A percentile compares a stretch with the other conserved stretches of the same genome.
phyloP scores from a whole-genome alignment of 2,888 invertebrate genomes.

The Anticlea derivata region DNA sequence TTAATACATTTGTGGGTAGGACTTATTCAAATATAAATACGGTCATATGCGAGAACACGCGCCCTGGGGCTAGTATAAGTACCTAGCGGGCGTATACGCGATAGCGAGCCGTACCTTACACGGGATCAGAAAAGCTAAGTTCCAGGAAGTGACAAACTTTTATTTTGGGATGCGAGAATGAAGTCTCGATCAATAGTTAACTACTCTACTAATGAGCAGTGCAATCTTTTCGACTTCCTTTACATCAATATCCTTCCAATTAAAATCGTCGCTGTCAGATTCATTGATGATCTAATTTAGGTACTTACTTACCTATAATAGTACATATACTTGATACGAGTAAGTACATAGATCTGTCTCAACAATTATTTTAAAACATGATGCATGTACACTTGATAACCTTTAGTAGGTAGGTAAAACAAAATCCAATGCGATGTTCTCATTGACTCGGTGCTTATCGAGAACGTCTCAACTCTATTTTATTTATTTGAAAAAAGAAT shows the following conservation, averaged over 20 bases:
- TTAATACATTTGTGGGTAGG: too few relatives aligned
- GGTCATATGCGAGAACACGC: too few relatives aligned
- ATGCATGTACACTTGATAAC: slow-evolving; percentile 48
- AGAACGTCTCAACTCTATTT: background rate
- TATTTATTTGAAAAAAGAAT: background rate
- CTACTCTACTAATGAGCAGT: background rate
- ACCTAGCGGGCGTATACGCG: too few relatives aligned
- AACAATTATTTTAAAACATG: slow-evolving; percentile 20
- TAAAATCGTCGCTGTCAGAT: slow-evolving; percentile 30
- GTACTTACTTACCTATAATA: too few relatives aligned
- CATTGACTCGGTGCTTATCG: slow-evolving; percentile 37
- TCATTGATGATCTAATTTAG: slow-evolving; percentile 47
- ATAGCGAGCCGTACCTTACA: too few relatives aligned
- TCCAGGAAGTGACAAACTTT: too few relatives aligned
- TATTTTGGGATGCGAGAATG: too few relatives aligned
- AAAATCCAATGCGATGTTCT: slow-evolving; percentile 32
- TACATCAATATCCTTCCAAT: background rate
- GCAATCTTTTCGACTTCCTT: background rate
- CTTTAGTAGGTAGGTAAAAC: slow-evolving; percentile 46
- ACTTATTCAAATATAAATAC: too few relatives aligned
- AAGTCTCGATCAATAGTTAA: too few relatives aligned
- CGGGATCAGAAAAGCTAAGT: too few relatives aligned
- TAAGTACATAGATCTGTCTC: slow-evolving; percentile 6
- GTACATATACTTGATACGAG: slow-evolving; percentile 2
- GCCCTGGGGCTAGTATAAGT: too few relatives aligned